Base-by-base conservation (phyloP, 2,113 vertebrate genomes). In the Lepus americanus region DNA sequence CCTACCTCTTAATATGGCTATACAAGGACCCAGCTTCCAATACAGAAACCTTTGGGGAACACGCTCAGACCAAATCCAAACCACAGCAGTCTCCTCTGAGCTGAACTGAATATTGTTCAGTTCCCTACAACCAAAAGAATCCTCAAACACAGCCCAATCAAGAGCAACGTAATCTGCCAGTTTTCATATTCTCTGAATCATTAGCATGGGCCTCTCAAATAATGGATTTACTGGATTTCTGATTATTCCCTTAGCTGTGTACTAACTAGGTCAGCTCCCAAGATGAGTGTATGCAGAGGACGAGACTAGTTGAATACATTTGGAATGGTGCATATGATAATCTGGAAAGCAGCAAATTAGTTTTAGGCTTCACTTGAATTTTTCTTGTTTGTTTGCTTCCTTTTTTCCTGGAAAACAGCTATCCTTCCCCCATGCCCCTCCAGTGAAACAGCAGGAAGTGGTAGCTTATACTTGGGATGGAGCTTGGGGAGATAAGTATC, bases 121-220 rank as follows among this genome's bases (percentile, higher is more conserved):
- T 81, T 87, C 74, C 59, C 36, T 89, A 76, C 20, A 29, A n/a
- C 29, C 61, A 22, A 92, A 92, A 92, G 10, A 86, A 81, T 31
- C 33, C 36, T 82, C 51, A 39, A 63, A 63, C 0, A 0, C 33
- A 84, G 44, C 31, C 29, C 33, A 73, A 14, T 61, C 63, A 77
- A 89, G 63, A 14, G 13, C 55, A 87, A 69, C 84, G 82, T 81
- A 73, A 55, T n/a, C 3, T 61, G 23, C 44, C 44, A 53, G 67
- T 55, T 94, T 96, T 89, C 86, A 53, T 44, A 84, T 83, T 73
- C 51, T 80, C 73, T n/a, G 73, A 90, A n/a, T 93, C 69, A 74
- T 64, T 49, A 64, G 19, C 39, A 29, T 19, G 12, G 49, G 67
- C 19, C 23, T 88, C 63, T 88, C 27, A 64, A 78, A 66, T 91